Evolutionary conservation across 2,113 vertebrate genomes (phyloP), one percentile per base, ranked within the genome.

Genomic region (Clinocottus analis): DNA sequence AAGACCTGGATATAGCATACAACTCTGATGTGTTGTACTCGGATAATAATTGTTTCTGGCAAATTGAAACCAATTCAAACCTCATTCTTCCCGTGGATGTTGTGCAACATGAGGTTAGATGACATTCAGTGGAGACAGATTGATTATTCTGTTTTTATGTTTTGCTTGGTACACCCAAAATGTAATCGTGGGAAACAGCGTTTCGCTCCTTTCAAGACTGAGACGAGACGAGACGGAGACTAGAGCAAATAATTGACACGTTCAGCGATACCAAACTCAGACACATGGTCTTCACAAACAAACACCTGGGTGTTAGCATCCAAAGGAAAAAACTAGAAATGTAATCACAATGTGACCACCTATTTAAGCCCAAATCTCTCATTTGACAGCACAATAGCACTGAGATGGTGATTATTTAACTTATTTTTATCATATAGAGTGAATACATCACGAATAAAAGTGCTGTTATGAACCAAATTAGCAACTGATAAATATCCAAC

Each of bases 11-110:
- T 85, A 74, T 67, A 85, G 69, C 62, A 80, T 45, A 78, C 72
- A 82, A 79, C 31, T 59, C 39, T 0, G 23, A 83, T 37, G 85
- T 76, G 4, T 31, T 31, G 29, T 31, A 31, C 29, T 31, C 29
- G 29, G 29, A 31, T 31, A 88, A 85, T 76, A 47, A 80, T 85
- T 71, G 39, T 86, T 78, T 81, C 37, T 66, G 72, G 65, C 27
- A 75, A 86, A 77, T 68, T 85, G 72, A 75, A 89, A 82, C 62
- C 71, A 77, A 56, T 75, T 84, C 67, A 81, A 82, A 72, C 47
- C 60, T 55, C 72, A 68, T 47, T 63, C 55, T 49, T 65, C 16
- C 59, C 33, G 49, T 29, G 49, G 65, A 3, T 45, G n/a, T 51
- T n/a, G 23, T 45, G 45, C 65, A 60, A 59, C 31, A 23, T 63